A percentile compares a stretch with the other conserved stretches of the same genome.
Conservation (phyloP, 2,797 vertebrate genomes). For the Sebastolobus alascanus region DNA sequence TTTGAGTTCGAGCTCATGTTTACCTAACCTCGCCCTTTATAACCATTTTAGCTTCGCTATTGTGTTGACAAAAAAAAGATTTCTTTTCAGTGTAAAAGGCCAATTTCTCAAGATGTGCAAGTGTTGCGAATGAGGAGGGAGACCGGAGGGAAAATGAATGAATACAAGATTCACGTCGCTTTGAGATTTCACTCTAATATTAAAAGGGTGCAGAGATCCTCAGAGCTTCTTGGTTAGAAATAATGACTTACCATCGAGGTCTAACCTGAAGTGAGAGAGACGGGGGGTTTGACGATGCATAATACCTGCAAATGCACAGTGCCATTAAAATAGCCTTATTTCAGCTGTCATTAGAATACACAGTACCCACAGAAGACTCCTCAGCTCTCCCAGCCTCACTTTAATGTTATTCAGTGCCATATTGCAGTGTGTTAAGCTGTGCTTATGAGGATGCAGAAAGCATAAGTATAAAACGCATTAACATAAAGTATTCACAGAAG, state of each 20-base stretch:
- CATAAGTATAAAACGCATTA: constrained; percentile 40
- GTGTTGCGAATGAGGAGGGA: constrained; percentile 34
- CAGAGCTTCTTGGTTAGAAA: constrained; percentile 53
- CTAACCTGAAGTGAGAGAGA: constrained; percentile 39
- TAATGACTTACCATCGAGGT: constrained; percentile 62
- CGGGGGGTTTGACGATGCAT: constrained; percentile 19
- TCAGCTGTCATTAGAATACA: constrained; percentile 50
- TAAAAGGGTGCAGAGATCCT: constrained; percentile 63
- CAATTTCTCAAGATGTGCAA: constrained; percentile 40
- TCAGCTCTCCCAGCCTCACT: constrained; percentile 13
- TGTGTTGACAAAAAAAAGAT: constrained; percentile 25
- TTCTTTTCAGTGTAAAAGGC: constrained; percentile 17
- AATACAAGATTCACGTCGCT: constrained; percentile 60
- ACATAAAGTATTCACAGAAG: constrained; percentile 46
- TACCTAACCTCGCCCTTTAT: constrained; percentile 41
- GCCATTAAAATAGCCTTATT: constrained; percentile 54
- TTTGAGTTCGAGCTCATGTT: constrained; percentile 30
- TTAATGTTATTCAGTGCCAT: constrained; percentile 46
- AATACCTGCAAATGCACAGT: constrained; percentile 47
- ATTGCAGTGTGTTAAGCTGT: constrained; percentile 39
- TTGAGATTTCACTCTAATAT: constrained; percentile 68
- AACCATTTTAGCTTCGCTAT: constrained; percentile 14
- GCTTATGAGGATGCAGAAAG: constrained; percentile 34
- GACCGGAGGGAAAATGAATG: constrained; percentile 43
- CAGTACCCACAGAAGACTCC: constrained; percentile 34